Percentiles rank a stretch among this genome's conserved stretches.
Conservation (phyloP, 2,888 invertebrate genomes). For the Calameuta filiformis region DNA sequence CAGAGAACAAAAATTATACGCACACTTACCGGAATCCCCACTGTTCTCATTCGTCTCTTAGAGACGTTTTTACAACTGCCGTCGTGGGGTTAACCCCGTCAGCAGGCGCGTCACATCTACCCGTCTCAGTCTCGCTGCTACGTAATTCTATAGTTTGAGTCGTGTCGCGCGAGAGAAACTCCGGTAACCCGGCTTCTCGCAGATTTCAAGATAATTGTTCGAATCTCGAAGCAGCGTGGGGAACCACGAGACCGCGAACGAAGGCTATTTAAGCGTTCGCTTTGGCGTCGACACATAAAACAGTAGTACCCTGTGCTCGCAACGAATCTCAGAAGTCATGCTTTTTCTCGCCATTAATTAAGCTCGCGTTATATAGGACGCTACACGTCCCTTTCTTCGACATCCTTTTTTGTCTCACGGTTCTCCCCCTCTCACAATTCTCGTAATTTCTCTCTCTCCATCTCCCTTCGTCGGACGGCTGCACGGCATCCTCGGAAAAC, state of each 20-base stretch:
- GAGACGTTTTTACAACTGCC: neutral
- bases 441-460: neutral
- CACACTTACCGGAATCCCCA: neutral
- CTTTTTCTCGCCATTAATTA: conserved; percentile 20
- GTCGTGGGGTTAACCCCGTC: neutral
- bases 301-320: neutral
- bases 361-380: conserved; percentile 20
- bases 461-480: neutral
- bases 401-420: neutral
- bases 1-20: neutral
- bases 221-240: neutral
- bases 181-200: too few species aligned
- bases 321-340: conserved; percentile 13
- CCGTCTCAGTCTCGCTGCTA: too few species aligned
- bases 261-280: neutral
- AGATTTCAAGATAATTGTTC: neutral
- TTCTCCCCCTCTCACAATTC: neutral
- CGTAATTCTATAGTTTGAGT: too few species aligned
- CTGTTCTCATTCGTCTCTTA: neutral
- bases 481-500: neutral
- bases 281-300: neutral
- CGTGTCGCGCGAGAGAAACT: too few species aligned
- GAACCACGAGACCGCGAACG: neutral
- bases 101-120: too few species aligned
- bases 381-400: neutral